A percentile compares a stretch with the other conserved stretches of the same genome.
Evolutionary conservation across 2,797 vertebrate species (phyloP).

Genomic region (Scomberomorus guttatus): DNA sequence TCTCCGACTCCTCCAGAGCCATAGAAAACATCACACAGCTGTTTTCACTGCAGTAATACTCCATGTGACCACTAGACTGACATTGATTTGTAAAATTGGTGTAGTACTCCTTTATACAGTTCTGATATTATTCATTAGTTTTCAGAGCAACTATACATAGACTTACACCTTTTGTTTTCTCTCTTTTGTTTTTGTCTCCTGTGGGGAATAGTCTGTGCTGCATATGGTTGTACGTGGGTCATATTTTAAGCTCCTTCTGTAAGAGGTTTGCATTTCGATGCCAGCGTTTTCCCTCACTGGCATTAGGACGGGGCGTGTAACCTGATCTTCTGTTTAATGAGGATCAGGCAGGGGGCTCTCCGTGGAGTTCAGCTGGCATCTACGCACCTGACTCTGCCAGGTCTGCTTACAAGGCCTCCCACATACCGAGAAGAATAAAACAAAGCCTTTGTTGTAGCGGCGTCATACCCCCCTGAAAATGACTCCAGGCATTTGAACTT

Average conservation of each 20-base stretch:
- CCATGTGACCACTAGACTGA: no score
- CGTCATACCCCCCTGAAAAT: conserved; percentile 39
- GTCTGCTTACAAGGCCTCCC: conserved; percentile 36
- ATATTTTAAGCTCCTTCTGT: conserved; percentile 44
- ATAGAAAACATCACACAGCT: no score
- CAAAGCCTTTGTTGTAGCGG: conserved; percentile 45
- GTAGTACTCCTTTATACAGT: no score
- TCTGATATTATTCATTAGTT: background rate
- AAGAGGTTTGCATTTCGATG: conserved; percentile 60
- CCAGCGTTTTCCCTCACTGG: conserved; percentile 27
- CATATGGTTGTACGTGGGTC: conserved; percentile 53
- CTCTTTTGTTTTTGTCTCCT: conserved; percentile 16
- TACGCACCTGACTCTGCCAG: conserved; percentile 55
- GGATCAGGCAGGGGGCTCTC: conserved; percentile 61
- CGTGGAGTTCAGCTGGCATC: conserved; percentile 56
- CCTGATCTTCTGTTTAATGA: conserved; percentile 68
- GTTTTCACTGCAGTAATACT: no score
- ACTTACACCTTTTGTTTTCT: background rate
- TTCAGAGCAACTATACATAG: conserved; percentile 4
- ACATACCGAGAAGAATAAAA: conserved; percentile 39
- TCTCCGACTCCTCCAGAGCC: no score
- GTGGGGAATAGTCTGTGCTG: conserved; percentile 26
- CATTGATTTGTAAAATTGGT: no score
- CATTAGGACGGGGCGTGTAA: conserved; percentile 56
- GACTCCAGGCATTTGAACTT: conserved; percentile 35